Evolutionary conservation across 2,888 invertebrate genomes (phyloP).

Genomic region (Megaustenia siamemsis): DNA sequence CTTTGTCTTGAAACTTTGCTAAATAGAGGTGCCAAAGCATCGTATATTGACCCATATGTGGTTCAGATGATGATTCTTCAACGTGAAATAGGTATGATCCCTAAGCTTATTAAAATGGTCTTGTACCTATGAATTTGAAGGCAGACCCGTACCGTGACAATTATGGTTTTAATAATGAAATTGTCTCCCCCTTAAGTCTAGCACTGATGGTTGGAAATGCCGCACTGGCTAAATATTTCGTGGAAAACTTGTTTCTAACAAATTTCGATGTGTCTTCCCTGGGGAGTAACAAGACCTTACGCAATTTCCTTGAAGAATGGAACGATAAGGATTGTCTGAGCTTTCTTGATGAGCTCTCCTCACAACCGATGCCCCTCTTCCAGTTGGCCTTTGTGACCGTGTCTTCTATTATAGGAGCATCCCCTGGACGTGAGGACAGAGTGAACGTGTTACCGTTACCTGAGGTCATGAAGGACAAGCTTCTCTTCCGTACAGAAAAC

Average conservation of each 20-base stretch:
- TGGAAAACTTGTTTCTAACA: conserved; percentile 12
- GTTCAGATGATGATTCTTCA: neutral
- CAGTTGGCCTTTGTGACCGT: conserved; percentile 3
- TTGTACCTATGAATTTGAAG: neutral
- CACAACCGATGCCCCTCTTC: conserved; percentile 34
- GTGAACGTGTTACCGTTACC: conserved; percentile 27
- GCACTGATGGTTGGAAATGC: conserved; percentile 17
- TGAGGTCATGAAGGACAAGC: conserved; percentile 12
- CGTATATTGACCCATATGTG: neutral
- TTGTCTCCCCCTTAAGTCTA: conserved; percentile 15
- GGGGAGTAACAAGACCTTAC: no score
- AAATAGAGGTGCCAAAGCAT: neutral
- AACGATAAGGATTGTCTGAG: neutral
- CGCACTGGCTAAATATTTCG: neutral
- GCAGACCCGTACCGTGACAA: no score
- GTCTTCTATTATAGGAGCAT: neutral
- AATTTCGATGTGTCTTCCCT: neutral
- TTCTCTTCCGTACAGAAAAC: conserved; percentile 14
- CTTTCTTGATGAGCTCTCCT: neutral
- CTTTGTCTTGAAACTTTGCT: neutral
- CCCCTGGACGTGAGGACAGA: neutral
- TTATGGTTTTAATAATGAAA: accelerated
- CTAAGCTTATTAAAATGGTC: neutral
- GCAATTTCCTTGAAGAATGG: no score
- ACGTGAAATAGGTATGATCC: neutral